phyloP scores from a whole-genome alignment of 1,140 invertebrate species.

The Lordiphosa clarofinis region DNA sequence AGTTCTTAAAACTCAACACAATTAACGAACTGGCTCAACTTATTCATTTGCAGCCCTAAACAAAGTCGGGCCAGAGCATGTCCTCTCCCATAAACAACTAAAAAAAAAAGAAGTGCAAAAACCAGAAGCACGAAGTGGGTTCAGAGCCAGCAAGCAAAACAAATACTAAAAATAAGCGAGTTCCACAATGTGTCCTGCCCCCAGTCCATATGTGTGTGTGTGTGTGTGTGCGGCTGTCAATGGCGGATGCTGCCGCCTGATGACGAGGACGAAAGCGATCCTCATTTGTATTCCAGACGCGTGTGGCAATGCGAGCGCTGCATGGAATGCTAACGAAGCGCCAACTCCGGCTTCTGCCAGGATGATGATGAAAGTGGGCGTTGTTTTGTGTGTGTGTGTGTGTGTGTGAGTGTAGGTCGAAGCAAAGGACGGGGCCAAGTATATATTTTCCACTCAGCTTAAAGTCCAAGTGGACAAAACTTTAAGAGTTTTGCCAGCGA shows the following conservation, averaged over 20 bases:
- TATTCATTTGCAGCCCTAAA: too few species aligned
- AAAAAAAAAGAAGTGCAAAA: background rate
- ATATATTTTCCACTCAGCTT: constrained; percentile 44
- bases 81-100: constrained; percentile 3
- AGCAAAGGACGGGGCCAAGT: constrained; percentile 41
- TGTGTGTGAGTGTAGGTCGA: constrained; percentile 53
- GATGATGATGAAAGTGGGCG: constrained; percentile 69
- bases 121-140: background rate
- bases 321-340: constrained; percentile 61
- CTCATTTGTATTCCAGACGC: constrained; percentile 79
- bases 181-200: constrained; percentile 33
- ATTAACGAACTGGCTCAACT: background rate
- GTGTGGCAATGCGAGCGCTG: constrained; percentile 56
- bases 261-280: constrained; percentile 70
- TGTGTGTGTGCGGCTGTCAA: constrained; percentile 51
- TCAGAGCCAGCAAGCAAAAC: constrained; percentile 34
- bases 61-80: constrained; percentile 1
- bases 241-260: constrained; percentile 62
- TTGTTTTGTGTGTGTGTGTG: constrained; percentile 12
- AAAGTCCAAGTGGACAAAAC: constrained; percentile 34
- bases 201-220: constrained; percentile 16
- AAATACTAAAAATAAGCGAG: constrained; percentile 65
- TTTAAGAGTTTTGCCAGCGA: constrained; percentile 8
- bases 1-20: too few species aligned
- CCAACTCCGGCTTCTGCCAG: constrained; percentile 10